Base-by-base conservation (phyloP, 2,888 invertebrate species). In the Cryptosula pallasiana region DNA sequence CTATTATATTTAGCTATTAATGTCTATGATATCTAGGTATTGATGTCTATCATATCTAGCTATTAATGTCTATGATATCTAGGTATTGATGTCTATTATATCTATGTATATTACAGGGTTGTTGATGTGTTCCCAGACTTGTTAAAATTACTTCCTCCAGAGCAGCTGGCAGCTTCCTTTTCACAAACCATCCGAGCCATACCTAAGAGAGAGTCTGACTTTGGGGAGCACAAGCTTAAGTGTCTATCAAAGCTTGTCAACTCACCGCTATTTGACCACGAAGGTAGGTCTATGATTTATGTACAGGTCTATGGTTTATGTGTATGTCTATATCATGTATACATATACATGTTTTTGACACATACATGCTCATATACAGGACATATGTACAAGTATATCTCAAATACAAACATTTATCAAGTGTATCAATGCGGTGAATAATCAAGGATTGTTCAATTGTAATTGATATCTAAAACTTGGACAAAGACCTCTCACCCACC, bases 241-340 rank as follows among this genome's bases (percentile, higher is more conserved):
- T 92, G 93, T 0, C 91, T 95, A 1, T 91, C 91, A 80, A 91
- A 93, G 81, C 88, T 94, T 69, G 90, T 92, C 1, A 89, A 89
- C 16, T 90, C 91, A 25, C 88, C 89, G 78, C 84, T 92, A 0
- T 91, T 93, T 79, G 89, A 89, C 73, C 90, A 91, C 80, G 90
- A 90, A 83, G 90, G 90, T 89, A 78, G 76, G 77, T 69, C 55
- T 73, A n/a, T n/a, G n/a, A n/a, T n/a, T n/a, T n/a, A n/a, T n/a
- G n/a, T n/a, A n/a, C n/a, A n/a, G n/a, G n/a, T n/a, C n/a, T n/a
- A n/a, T n/a, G n/a, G n/a, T n/a, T n/a, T n/a, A n/a, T n/a, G n/a
- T n/a, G n/a, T n/a, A n/a, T n/a, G n/a, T n/a, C n/a, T n/a, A n/a
- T n/a, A n/a, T n/a, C n/a, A n/a, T n/a, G n/a, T n/a, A n/a, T n/a